Conservation (phyloP, 2,113 vertebrate genomes). For the Epinephelus moara region DNA sequence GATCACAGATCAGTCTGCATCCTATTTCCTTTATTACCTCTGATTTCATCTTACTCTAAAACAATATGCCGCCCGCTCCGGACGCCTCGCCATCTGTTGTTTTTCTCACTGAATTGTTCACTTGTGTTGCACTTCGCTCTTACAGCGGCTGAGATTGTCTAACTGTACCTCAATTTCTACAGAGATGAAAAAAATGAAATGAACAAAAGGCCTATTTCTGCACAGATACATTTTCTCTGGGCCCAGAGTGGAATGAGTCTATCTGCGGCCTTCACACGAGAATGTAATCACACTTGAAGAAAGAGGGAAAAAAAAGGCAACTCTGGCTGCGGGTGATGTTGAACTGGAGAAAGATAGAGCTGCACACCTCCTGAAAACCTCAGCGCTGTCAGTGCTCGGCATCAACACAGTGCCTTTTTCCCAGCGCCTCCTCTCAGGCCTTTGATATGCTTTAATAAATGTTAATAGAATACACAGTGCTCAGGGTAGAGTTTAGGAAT, state of each 20-base stretch:
- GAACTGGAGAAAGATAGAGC: constrained; percentile 25
- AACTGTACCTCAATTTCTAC: constrained; percentile 55
- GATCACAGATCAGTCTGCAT: constrained; percentile 48
- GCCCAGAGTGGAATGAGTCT: constrained; percentile 60
- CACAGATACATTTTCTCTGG: constrained; percentile 54
- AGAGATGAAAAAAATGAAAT: constrained; percentile 62
- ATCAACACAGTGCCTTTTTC: constrained; percentile 43
- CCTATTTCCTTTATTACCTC: constrained; percentile 46
- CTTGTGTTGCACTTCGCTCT: constrained; percentile 33
- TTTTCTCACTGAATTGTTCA: constrained; percentile 43
- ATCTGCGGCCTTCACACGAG: constrained; percentile 43
- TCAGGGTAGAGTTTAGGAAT: constrained; percentile 59
- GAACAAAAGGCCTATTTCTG: constrained; percentile 56
- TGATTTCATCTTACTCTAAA: constrained; percentile 44
- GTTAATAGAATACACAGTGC: constrained; percentile 67
- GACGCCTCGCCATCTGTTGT: constrained; percentile 56
- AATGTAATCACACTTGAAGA: constrained; percentile 47
- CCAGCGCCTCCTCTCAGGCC: constrained; percentile 29
- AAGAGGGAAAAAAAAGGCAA: constrained; percentile 18
- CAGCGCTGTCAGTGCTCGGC: constrained; percentile 21
- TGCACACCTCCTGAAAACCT: neutral
- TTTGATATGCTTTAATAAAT: constrained; percentile 58
- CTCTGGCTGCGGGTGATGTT: constrained; percentile 22
- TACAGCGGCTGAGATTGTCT: constrained; percentile 40
- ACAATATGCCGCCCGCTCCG: constrained; percentile 34